A percentile compares a stretch with the other conserved stretches of the same genome.
Conservation (phyloP, 2,888 invertebrate genomes). For the Lasioglossum morio region DNA sequence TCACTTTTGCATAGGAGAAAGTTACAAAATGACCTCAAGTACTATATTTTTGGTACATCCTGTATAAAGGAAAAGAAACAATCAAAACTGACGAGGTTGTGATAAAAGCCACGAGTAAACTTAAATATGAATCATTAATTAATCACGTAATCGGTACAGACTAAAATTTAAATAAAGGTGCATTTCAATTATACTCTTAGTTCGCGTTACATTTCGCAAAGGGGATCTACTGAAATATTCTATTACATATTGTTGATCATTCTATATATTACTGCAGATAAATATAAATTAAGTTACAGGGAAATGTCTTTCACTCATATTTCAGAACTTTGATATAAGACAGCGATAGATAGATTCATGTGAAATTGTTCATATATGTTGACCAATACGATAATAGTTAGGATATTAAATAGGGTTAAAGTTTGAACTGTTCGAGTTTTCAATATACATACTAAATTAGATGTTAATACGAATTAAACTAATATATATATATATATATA, state of each 20-base stretch:
- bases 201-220: neutral
- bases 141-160: neutral
- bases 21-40: too few relatives aligned
- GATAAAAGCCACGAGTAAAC: neutral
- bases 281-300: slow-evolving; percentile 30
- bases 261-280: neutral
- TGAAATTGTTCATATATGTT: slow-evolving; percentile 57
- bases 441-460: slow-evolving; percentile 35
- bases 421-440: slow-evolving; percentile 49
- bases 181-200: neutral
- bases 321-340: slow-evolving; percentile 28
- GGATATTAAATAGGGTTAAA: slow-evolving; percentile 48
- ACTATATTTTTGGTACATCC: too few relatives aligned
- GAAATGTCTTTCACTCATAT: slow-evolving; percentile 39
- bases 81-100: neutral
- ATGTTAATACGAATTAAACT: slow-evolving; percentile 40
- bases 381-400: slow-evolving; percentile 72
- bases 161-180: neutral
- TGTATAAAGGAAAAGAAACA: neutral
- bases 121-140: neutral
- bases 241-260: slow-evolving; percentile 3
- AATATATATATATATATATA: too few relatives aligned
- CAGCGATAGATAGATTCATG: slow-evolving; percentile 30
- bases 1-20: too few relatives aligned
- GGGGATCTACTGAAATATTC: neutral